Percentiles rank a stretch among this genome's conserved stretches.
Evolutionary conservation across 2,797 vertebrate species (phyloP).

Genomic region (Alectoris magna): DNA sequence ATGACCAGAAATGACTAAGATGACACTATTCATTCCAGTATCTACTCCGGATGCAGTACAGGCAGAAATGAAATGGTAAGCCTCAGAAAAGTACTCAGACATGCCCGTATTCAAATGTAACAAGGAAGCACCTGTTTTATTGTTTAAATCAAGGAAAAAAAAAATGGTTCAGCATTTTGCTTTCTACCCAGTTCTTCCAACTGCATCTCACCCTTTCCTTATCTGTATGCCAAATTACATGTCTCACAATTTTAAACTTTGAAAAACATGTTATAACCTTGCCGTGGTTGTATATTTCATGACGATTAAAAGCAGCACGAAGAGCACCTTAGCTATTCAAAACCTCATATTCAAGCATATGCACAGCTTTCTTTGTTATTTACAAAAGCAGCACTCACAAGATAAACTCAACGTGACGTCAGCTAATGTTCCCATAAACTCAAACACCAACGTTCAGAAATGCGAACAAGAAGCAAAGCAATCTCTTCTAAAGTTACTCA

Average conservation of each 20-base stretch:
- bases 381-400: neutral
- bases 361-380: neutral
- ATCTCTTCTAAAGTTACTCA: neutral
- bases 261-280: neutral
- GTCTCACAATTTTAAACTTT: neutral
- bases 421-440: neutral
- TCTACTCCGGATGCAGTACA: neutral
- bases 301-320: neutral
- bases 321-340: neutral
- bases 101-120: accelerated
- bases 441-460: neutral
- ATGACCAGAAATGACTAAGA: neutral
- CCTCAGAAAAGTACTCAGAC: neutral
- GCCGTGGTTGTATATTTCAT: neutral
- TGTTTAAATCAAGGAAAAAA: neutral
- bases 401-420: neutral
- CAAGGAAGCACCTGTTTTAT: neutral
- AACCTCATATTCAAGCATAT: neutral
- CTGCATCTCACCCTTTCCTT: neutral
- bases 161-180: neutral
- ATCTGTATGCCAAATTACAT: neutral
- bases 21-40: neutral
- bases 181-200: neutral
- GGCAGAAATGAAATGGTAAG: neutral
- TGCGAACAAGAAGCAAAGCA: neutral